Evolutionary conservation across 2,113 vertebrate genomes (phyloP), one percentile per base, ranked within the genome.

Genomic region (Eulacestoma nigropectus): DNA sequence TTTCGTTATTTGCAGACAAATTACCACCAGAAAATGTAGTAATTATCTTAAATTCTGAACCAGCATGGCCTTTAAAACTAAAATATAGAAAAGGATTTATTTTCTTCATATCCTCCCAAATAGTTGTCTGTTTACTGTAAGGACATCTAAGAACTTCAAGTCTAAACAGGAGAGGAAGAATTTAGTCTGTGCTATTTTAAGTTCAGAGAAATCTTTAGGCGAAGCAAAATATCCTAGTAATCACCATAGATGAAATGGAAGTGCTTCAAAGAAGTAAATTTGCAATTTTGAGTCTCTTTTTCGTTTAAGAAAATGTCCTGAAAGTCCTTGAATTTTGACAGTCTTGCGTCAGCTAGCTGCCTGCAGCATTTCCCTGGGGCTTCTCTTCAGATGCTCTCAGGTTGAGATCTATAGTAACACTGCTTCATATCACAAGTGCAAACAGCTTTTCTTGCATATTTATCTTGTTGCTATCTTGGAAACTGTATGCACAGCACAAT

Each of bases 311-410:
- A 95, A 85, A 92, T 92, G 91, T 78, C 90, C 92, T 93, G 60
- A 68, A 94, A 94, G 95, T 90, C 94, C 95, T 96, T 96, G 96
- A 93, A 85, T 95, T 94, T 93, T 96, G 90, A 90, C 57, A 92
- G 80, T 70, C 75, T 93, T 82, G 63, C 47, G 91, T 93, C 73
- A 95, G 80, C 85, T 47, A 67, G 57, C 87, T 94, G 75, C 82
- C 82, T 95, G 75, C 84, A 93, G 65, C 65, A 55, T 65, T 94
- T 90, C 93, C 83, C 83, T 75, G 83, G 27, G 87, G 21, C 57
- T 95, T 69, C 57, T 90, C 91, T 97, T 96, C 86, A 92, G 86
- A 90, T 92, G 42, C 26, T 89, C 55, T 70, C 85, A 91, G 91
- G 87, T 82, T 96, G 69, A 73, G 63, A 92, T 95, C 95, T 96